phyloP scores from a whole-genome alignment of 2,797 vertebrate species.

The Pteropus rufus region DNA sequence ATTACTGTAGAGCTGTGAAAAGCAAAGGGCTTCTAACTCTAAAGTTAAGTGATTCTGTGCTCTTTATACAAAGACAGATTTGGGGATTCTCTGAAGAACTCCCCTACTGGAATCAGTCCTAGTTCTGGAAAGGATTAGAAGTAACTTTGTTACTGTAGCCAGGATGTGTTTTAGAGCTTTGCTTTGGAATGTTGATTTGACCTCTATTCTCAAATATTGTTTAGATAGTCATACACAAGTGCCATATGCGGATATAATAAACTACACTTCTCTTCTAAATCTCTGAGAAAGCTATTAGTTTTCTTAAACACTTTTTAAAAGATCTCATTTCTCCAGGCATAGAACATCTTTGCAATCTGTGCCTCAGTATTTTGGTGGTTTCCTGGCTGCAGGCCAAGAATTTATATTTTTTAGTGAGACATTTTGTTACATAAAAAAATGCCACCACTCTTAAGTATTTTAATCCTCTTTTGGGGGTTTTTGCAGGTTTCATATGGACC shows the following conservation, averaged over 20 bases:
- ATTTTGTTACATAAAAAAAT: slow-evolving; percentile 7
- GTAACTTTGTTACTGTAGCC: not conserved
- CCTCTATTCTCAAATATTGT: not conserved
- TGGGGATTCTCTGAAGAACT: not conserved
- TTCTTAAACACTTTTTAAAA: slow-evolving; percentile 24
- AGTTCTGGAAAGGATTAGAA: slow-evolving; percentile 8
- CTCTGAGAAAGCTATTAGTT: not conserved
- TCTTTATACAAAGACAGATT: not conserved
- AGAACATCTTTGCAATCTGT: not conserved
- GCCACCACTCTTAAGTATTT: not conserved
- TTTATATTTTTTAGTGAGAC: not conserved
- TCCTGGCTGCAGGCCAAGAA: not conserved
- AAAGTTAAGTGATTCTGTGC: not conserved
- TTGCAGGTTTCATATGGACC: slow-evolving; percentile 97
- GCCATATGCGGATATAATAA: not conserved
- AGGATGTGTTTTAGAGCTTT: slow-evolving; percentile 10
- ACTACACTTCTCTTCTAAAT: not conserved
- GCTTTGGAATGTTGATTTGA: not conserved
- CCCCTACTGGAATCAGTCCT: not conserved
- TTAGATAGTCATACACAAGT: not conserved
- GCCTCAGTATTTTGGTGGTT: slow-evolving; percentile 1
- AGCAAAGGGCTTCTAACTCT: not conserved
- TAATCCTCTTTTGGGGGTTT: not conserved
- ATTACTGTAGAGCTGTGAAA: slow-evolving; percentile 10
- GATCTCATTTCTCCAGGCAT: not conserved